phyloP scores from a whole-genome alignment of 64 coral and sea anemone genomes.

The Dendronephthya gigantea region DNA sequence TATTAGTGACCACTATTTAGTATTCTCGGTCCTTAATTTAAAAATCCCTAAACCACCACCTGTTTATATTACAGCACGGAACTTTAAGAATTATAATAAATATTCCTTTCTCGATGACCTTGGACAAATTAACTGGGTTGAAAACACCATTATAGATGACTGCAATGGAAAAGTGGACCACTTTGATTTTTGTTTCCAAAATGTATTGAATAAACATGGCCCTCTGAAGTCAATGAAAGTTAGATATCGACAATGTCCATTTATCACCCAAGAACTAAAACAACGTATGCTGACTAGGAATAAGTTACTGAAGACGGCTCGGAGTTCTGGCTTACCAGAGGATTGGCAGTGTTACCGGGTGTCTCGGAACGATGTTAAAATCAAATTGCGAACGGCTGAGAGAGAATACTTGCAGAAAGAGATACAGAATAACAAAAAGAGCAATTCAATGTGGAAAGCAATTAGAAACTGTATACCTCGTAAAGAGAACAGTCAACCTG shows the following conservation, averaged over 20 bases:
- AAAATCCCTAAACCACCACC: conserved; percentile 18
- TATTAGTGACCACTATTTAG: conserved; percentile 29
- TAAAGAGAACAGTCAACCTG: conserved; percentile 19
- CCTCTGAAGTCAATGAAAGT: conserved; percentile 25
- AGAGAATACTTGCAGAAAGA: conserved; percentile 12
- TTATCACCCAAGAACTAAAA: conserved; percentile 26
- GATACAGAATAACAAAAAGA: conserved; percentile 16
- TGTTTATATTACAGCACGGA: too few species aligned
- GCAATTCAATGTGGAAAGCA: conserved; percentile 26
- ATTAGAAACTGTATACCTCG: too few species aligned
- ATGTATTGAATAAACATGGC: conserved; percentile 19
- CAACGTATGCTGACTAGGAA: conserved; percentile 13
- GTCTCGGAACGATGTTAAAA: conserved; percentile 4
- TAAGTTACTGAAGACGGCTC: conserved; percentile 12
- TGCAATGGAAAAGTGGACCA: conserved; percentile 13
- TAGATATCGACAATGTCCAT: conserved; percentile 28
- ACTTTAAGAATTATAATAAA: neutral
- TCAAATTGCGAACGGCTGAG: conserved; percentile 19
- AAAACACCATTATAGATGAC: conserved; percentile 13
- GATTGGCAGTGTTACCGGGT: conserved; percentile 19
- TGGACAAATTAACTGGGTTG: neutral
- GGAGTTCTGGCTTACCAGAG: neutral
- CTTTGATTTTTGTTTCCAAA: conserved; percentile 6
- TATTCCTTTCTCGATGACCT: conserved; percentile 12
- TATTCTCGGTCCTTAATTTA: conserved; percentile 15